Base-by-base conservation (phyloP, 2,888 invertebrate species). In the Pilophorus perplexus region DNA sequence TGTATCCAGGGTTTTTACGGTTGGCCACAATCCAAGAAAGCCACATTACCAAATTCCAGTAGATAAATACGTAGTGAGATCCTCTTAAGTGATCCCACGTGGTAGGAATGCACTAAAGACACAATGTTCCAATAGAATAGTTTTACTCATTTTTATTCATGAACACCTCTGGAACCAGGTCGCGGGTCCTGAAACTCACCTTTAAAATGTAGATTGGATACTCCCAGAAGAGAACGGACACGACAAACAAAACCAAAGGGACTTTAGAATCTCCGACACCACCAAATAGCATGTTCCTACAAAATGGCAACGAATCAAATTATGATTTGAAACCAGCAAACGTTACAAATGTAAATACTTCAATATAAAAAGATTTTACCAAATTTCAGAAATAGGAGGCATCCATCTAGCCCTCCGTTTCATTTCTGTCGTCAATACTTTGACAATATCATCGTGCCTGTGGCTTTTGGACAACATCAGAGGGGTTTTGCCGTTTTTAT, bases 1-100 rank as follows among this genome's bases (percentile, higher is more conserved):
- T 86, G 74, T 90, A 94, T 14, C 93, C 93, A 0, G 94, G 94
- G 78, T 94, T 91, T 60, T 88, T 85, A 16, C 92, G 83, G 75
- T 93, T 93, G 3, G 93, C 93, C 52, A 92, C 86, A 65, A 91
- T 83, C 88, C 94, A 91, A 74, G 91, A 90, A 8, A 93, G 80
- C 94, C 94, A 94, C 93, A 95, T 94, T 8, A 92, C 84, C 3
- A 85, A 81, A 77, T 94, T 94, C 88, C 91, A 89, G 74, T 91
- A 89, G 70, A 94, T 86, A 77, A 94, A 95, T 74, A 90, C 87
- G 74, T 93, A 90, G 76, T 94, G 93, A 0, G 90, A 90, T 0
- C 89, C 85, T 0, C 91, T 83, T 40, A 93, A 78, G 5, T 90
- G 85, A 75, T 93, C 89, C 93, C 93, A 94, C 0, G 93, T 94